phyloP scores from a whole-genome alignment of 2,797 vertebrate species.

The Prionace glauca region DNA sequence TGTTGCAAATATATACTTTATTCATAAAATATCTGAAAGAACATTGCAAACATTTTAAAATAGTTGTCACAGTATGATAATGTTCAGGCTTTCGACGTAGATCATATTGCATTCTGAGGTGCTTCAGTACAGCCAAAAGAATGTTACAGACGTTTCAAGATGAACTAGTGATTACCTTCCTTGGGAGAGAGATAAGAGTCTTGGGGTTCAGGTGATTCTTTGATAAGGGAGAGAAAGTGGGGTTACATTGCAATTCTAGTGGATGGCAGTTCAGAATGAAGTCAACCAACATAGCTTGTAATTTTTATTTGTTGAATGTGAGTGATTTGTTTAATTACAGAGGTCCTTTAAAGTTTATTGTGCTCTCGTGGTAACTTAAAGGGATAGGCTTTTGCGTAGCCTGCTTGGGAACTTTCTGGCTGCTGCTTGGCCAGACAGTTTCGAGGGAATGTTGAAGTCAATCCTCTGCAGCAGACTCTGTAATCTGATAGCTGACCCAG shows the following conservation, averaged over 20 bases:
- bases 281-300: neutral
- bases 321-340: neutral
- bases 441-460: neutral
- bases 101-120: too few species aligned
- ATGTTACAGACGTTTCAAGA: too few species aligned
- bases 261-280: neutral
- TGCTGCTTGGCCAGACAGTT: neutral
- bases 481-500: neutral
- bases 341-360: neutral
- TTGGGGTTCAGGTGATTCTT: neutral
- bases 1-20: too few species aligned
- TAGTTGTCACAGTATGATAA: too few species aligned
- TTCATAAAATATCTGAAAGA: too few species aligned
- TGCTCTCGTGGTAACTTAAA: neutral
- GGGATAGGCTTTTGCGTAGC: neutral
- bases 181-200: neutral
- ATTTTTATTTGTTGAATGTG: neutral
- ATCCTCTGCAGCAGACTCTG: neutral
- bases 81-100: too few species aligned
- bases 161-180: neutral
- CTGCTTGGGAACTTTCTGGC: neutral
- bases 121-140: too few species aligned
- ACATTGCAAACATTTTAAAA: too few species aligned
- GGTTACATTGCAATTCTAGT: neutral
- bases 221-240: neutral